Conservation (phyloP, 2,113 vertebrate species). For the Dinomys branickii region DNA sequence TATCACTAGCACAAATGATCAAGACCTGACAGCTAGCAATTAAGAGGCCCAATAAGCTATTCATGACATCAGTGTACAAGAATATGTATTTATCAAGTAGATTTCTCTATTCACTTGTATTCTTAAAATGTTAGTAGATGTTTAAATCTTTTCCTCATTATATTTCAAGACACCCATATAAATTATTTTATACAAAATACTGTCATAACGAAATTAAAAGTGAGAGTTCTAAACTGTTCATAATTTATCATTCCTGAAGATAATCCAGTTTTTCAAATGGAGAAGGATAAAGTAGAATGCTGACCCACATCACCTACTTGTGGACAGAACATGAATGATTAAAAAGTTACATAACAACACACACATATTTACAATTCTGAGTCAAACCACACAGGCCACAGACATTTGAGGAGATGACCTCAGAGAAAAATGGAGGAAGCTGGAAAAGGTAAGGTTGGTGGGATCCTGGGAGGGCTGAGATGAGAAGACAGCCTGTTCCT, state of each 20-base stretch:
- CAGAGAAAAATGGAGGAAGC: neutral
- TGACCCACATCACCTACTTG: neutral
- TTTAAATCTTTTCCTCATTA: neutral
- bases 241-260: neutral
- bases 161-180: neutral
- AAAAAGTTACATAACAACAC: neutral
- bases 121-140: neutral
- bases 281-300: neutral
- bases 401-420: neutral
- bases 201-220: neutral
- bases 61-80: neutral
- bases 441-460: neutral
- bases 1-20: neutral
- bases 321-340: neutral
- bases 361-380: neutral
- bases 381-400: neutral
- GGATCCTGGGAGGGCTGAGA: neutral
- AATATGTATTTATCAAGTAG: slow-evolving; percentile 2
- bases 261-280: neutral
- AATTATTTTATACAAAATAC: slow-evolving; percentile 10
- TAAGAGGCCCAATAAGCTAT: neutral
- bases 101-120: neutral
- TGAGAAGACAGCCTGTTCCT: neutral
- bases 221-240: neutral
- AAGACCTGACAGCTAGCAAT: neutral